Conservation (phyloP, 2,888 invertebrate genomes). For the Charanyca ferruginea region DNA sequence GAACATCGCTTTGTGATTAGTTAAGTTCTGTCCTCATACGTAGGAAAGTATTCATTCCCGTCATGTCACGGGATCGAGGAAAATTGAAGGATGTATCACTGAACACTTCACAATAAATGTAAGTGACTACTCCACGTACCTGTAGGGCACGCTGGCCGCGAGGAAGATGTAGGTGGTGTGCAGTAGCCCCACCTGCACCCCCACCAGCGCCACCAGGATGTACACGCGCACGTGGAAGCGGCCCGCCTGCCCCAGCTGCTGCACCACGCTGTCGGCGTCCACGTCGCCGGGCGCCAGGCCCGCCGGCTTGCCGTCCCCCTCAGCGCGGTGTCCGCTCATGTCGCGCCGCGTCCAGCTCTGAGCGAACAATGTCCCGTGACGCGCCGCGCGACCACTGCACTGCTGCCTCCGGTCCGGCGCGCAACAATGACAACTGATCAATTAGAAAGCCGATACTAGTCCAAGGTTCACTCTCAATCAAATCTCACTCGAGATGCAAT, state of each 20-base stretch:
- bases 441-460: slow-evolving; percentile 69
- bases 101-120: background rate
- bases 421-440: slow-evolving; percentile 62
- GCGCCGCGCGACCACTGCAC: slow-evolving; percentile 2
- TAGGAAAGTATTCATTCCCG: background rate
- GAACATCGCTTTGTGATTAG: background rate
- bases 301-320: slow-evolving; percentile 10
- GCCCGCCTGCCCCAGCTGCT: slow-evolving; percentile 80
- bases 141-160: slow-evolving; percentile 90
- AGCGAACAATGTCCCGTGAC: slow-evolving; percentile 17
- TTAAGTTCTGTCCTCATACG: background rate
- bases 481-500: slow-evolving; percentile 56
- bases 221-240: slow-evolving; percentile 78
- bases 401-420: slow-evolving; percentile 41
- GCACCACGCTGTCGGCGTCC: slow-evolving; percentile 71
- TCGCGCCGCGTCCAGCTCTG: slow-evolving; percentile 21
- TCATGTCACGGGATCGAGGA: background rate
- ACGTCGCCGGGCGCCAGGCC: slow-evolving; percentile 57
- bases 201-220: slow-evolving; percentile 81
- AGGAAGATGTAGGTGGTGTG: slow-evolving; percentile 91
- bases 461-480: slow-evolving; percentile 68
- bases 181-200: slow-evolving; percentile 89
- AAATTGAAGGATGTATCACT: background rate
- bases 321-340: slow-evolving; percentile 35
- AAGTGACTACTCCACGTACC: slow-evolving; percentile 75